Percentiles rank a stretch among this genome's conserved stretches.
Evolutionary conservation across 2,113 vertebrate genomes (phyloP).

Genomic region (Meriones unguiculatus): DNA sequence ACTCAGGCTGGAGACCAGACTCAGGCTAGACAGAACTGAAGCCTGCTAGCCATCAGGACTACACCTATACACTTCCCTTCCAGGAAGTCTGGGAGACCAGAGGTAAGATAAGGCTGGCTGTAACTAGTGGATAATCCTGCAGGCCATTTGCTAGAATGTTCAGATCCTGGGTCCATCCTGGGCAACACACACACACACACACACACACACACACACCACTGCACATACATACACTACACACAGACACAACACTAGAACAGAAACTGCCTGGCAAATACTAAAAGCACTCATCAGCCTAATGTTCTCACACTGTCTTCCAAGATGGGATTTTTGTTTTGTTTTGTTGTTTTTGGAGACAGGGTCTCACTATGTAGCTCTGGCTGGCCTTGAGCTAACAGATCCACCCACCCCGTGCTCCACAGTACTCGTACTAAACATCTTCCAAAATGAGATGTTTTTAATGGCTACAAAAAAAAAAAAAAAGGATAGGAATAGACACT

Average conservation of each 20-base stretch:
- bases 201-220: not conserved
- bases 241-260: not conserved
- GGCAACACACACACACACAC: not conserved
- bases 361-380: not conserved
- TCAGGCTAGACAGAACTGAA: not conserved
- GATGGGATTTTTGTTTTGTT: not conserved
- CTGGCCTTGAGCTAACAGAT: not conserved
- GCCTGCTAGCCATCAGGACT: not conserved
- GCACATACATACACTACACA: no score
- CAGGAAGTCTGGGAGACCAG: not conserved
- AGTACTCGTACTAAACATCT: not conserved
- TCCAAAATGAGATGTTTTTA: not conserved
- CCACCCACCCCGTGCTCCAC: not conserved
- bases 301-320: not conserved
- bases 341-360: not conserved
- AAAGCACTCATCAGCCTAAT: not conserved
- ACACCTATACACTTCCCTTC: not conserved
- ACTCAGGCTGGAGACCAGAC: not conserved
- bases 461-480: not conserved
- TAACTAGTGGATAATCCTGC: not conserved
- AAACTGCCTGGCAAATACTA: rapidly evolving
- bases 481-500: not conserved
- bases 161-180: not conserved
- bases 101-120: constrained; percentile 30
- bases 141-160: not conserved